Evolutionary conservation across 2,113 vertebrate species (phyloP).

Genomic region (Benitochromis conjunctus): DNA sequence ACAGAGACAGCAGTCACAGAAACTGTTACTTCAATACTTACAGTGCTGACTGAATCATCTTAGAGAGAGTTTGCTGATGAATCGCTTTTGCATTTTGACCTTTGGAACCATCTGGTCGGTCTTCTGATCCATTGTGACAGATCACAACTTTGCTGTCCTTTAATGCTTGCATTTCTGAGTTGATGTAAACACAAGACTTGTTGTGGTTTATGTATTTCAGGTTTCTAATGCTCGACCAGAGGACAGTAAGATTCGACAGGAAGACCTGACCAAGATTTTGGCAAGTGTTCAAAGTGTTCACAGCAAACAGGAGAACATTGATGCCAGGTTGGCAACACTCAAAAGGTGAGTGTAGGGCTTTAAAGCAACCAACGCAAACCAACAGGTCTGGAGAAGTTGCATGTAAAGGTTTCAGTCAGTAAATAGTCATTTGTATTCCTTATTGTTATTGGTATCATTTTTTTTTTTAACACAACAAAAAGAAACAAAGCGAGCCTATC

Average conservation of each 20-base stretch:
- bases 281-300: slow-evolving; percentile 88
- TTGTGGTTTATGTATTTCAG: slow-evolving; percentile 52
- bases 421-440: neutral
- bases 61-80: neutral
- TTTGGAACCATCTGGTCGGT: neutral
- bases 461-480: neutral
- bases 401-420: neutral
- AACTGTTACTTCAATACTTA: neutral
- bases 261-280: slow-evolving; percentile 90
- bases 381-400: neutral
- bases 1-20: neutral
- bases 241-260: slow-evolving; percentile 88
- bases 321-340: slow-evolving; percentile 82
- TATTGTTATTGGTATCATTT: neutral
- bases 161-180: neutral
- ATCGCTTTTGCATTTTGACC: neutral
- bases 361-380: neutral
- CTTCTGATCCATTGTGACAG: neutral
- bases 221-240: slow-evolving; percentile 89
- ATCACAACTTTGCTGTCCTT: neutral
- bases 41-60: neutral
- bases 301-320: slow-evolving; percentile 88
- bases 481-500: neutral
- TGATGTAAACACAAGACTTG: neutral
- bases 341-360: slow-evolving; percentile 78